A percentile compares a stretch with the other conserved stretches of the same genome.
Conservation (phyloP, 2,797 vertebrate species). For the Sparus aurata region DNA sequence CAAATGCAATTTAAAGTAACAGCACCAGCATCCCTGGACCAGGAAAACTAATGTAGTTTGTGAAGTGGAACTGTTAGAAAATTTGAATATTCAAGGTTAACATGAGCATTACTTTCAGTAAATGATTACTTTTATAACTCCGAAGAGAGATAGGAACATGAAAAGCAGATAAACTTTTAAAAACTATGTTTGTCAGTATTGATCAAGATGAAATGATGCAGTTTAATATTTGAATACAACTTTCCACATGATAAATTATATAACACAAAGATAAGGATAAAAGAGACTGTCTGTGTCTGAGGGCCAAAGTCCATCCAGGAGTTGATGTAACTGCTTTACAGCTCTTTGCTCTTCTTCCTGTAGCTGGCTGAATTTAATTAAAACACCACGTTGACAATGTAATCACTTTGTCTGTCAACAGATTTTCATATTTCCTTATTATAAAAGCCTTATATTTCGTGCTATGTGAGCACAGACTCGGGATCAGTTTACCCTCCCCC, state of each 20-base stretch:
- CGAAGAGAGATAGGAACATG: neutral
- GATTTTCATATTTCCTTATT: conserved; percentile 36
- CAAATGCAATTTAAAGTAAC: conserved; percentile 72
- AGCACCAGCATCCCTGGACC: conserved; percentile 13
- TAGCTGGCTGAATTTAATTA: neutral
- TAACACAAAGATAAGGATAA: neutral
- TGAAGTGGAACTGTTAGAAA: neutral
- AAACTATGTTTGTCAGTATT: neutral
- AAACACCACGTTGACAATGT: conserved; percentile 18
- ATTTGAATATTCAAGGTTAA: conserved; percentile 24
- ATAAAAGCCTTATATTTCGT: neutral
- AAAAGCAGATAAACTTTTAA: neutral
- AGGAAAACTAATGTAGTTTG: neutral
- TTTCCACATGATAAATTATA: neutral
- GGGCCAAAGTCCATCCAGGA: conserved; percentile 11
- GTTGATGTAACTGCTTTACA: neutral
- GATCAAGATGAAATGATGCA: neutral
- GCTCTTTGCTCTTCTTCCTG: neutral
- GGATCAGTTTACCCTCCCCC: conserved; percentile 71
- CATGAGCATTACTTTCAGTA: neutral
- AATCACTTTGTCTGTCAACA: conserved; percentile 42
- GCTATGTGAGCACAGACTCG: conserved; percentile 23
- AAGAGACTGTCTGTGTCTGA: neutral
- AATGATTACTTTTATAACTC: neutral
- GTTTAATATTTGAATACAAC: neutral